Evolutionary conservation across 2,797 vertebrate species (phyloP).

Genomic region (Paratrypauchen microcephalus): DNA sequence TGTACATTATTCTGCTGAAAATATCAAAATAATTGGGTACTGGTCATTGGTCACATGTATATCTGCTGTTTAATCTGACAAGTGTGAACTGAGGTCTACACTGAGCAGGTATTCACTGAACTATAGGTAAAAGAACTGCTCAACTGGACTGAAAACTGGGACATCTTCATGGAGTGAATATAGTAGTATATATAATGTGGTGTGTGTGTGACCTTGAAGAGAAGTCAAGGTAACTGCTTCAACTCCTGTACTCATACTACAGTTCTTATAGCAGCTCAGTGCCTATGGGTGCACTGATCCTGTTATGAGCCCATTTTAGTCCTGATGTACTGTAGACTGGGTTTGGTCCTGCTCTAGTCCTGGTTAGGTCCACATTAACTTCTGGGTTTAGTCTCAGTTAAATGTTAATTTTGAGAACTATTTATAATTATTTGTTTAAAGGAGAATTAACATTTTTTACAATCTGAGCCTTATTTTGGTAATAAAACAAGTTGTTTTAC

Average conservation of each 20-base stretch:
- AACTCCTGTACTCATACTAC: not conserved
- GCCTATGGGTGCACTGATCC: not conserved
- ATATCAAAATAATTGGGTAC: not conserved
- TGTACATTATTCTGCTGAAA: not conserved
- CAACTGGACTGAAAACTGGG: slow-evolving; percentile 11
- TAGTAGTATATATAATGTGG: slow-evolving; percentile 12
- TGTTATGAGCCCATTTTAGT: not conserved
- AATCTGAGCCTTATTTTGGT: too few relatives aligned
- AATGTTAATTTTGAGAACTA: too few relatives aligned
- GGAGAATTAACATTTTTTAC: too few relatives aligned
- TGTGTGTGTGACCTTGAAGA: slow-evolving; percentile 18
- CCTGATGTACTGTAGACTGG: too few relatives aligned
- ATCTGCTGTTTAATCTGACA: not conserved
- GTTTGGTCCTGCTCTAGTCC: too few relatives aligned
- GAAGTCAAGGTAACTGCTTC: not conserved
- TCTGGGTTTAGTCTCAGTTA: too few relatives aligned
- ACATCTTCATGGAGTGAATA: slow-evolving; percentile 1
- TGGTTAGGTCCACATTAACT: too few relatives aligned
- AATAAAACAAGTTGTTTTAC: too few relatives aligned
- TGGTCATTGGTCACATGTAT: not conserved
- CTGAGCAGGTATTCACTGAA: slow-evolving; percentile 3
- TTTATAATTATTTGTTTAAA: too few relatives aligned
- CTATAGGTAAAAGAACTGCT: not conserved
- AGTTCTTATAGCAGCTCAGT: not conserved
- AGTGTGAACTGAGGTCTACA: slow-evolving; percentile 2